phyloP scores from a whole-genome alignment of 2,888 invertebrate species.

The Chaitophorus viminalis region DNA sequence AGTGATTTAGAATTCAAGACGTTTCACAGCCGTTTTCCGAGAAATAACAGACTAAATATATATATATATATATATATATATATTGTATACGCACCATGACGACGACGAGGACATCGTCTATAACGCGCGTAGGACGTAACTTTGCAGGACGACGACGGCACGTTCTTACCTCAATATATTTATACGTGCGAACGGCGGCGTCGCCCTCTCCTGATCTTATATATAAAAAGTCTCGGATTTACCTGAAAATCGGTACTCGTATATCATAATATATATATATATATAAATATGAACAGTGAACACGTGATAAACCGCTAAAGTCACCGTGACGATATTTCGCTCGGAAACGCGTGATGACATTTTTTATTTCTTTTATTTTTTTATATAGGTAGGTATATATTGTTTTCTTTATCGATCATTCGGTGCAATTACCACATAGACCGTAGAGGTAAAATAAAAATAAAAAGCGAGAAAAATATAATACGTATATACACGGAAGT shows the following conservation, averaged over 20 bases:
- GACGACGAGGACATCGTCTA: neutral
- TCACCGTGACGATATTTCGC: neutral
- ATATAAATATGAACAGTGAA: neutral
- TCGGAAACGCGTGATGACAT: neutral
- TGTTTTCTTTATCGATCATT: neutral
- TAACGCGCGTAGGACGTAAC: no score
- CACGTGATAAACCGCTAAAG: constrained; percentile 7
- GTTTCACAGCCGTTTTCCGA: constrained; percentile 45
- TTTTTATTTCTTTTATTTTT: neutral
- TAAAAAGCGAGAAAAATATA: no score
- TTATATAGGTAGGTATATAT: no score
- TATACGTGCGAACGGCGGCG: neutral
- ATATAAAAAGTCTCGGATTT: constrained; percentile 10
- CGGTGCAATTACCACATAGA: no score
- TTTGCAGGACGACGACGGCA: neutral
- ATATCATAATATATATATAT: neutral
- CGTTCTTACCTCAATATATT: neutral
- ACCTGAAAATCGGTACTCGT: constrained; percentile 41
- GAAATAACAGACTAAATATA: constrained; percentile 28
- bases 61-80: neutral
- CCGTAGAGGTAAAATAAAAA: no score
- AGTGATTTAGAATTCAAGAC: constrained; percentile 59
- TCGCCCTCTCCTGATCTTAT: neutral
- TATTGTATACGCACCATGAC: neutral
- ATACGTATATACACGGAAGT: no score